Conservation (phyloP, 2,113 vertebrate genomes). For the Channa maculata region DNA sequence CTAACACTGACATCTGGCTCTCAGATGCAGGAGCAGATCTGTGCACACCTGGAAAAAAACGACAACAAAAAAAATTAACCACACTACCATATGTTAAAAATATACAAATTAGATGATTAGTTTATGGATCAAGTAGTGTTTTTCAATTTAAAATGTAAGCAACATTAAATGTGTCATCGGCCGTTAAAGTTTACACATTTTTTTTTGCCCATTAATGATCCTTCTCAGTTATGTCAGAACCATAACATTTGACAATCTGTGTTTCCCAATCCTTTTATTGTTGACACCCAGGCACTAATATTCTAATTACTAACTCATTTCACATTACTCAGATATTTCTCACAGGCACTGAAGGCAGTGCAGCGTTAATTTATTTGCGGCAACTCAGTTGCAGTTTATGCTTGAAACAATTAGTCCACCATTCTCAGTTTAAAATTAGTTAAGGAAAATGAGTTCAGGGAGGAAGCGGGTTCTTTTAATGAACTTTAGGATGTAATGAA, state of each 20-base stretch:
- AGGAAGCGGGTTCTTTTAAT: constrained; percentile 30
- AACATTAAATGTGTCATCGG: not conserved
- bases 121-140: not conserved
- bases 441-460: constrained; percentile 28
- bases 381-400: constrained; percentile 32
- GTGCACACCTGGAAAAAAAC: not conserved
- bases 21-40: constrained; percentile 4
- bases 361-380: constrained; percentile 38
- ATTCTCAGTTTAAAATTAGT: not conserved
- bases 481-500: constrained; percentile 30
- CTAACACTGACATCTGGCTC: constrained; percentile 10
- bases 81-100: too few relatives aligned
- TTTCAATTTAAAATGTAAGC: not conserved
- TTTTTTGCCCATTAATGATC: not conserved
- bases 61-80: too few relatives aligned
- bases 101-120: not conserved
- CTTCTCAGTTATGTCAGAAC: not conserved
- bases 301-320: constrained; percentile 9
- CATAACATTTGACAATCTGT: not conserved
- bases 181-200: not conserved
- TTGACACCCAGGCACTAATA: not conserved
- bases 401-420: constrained; percentile 29
- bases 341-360: constrained; percentile 15
- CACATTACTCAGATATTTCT: constrained; percentile 38
- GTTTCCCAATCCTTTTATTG: constrained; percentile 18